phyloP scores from a whole-genome alignment of 2,113 vertebrate genomes.

The Ptilorrhoa leucosticta region DNA sequence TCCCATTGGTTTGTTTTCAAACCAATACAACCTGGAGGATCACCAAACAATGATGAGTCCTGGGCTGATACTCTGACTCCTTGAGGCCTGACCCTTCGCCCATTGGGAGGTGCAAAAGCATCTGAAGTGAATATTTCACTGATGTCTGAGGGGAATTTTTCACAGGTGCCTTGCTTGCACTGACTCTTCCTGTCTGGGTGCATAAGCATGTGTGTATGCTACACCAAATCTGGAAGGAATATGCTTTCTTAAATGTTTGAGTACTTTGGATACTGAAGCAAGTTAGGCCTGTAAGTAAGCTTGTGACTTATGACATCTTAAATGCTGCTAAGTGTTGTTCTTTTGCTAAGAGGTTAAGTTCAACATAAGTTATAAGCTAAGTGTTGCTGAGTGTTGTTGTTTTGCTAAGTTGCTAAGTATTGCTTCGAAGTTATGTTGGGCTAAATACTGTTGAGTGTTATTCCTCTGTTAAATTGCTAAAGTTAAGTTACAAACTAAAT shows the following conservation, averaged over 20 bases:
- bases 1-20: no score
- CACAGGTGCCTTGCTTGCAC: no score
- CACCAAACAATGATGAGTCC: background rate
- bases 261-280: background rate
- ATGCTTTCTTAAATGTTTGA: background rate
- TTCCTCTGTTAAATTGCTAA: background rate
- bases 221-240: background rate
- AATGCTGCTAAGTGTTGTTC: background rate
- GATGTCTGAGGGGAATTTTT: background rate
- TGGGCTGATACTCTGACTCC: background rate
- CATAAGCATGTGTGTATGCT: rapidly evolving
- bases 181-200: background rate
- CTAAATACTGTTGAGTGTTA: background rate
- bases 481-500: background rate
- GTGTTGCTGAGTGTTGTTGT: background rate
- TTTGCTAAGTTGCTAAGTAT: background rate
- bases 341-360: background rate
- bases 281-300: background rate
- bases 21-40: no score
- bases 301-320: background rate
- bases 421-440: background rate
- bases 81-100: rapidly evolving
- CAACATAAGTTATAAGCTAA: background rate
- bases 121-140: background rate
- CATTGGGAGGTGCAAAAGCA: rapidly evolving